A percentile compares a stretch with the other conserved stretches of the same genome.
phyloP scores from a whole-genome alignment of 2,113 vertebrate species.

The Psammodynastes pulverulentus region DNA sequence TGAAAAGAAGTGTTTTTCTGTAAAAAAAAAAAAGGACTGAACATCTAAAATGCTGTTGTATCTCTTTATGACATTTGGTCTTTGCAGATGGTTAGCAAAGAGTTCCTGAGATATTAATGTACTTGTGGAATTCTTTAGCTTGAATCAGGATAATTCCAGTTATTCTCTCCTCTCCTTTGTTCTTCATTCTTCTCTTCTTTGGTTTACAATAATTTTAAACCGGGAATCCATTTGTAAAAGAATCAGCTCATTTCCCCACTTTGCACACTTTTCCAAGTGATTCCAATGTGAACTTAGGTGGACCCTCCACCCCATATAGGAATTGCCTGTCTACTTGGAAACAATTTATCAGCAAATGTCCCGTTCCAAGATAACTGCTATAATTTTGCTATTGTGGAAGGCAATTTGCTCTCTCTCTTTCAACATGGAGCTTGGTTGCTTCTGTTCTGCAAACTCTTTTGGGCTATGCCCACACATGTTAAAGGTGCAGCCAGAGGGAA shows the following conservation, averaged over 20 bases:
- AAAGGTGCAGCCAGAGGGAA: conserved; percentile 43
- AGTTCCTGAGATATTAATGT: not conserved
- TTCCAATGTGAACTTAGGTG: not conserved
- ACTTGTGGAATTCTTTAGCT: not conserved
- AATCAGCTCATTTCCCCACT: not conserved
- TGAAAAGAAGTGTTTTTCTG: not conserved
- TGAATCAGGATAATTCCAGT: not conserved
- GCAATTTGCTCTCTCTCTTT: conserved; percentile 48
- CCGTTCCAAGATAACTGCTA: not conserved
- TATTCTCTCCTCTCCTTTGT: not conserved
- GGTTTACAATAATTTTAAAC: not conserved
- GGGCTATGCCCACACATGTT: conserved; percentile 63
- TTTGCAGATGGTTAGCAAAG: not conserved
- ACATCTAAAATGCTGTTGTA: not conserved
- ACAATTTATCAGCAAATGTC: not conserved
- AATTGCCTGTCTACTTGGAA: not conserved
- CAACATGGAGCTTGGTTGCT: conserved; percentile 34
- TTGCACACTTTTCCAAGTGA: not conserved
- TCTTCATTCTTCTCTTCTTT: not conserved
- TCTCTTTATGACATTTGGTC: not conserved
- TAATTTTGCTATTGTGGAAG: accelerated
- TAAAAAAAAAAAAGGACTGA: conserved; percentile 1
- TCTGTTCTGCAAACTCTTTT: conserved; percentile 13
- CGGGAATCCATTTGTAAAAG: not conserved
- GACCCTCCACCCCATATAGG: not conserved